Evolutionary conservation across 2,797 vertebrate genomes (phyloP), one percentile per base, ranked within the genome.

Genomic region (Bovichtus diacanthus): DNA sequence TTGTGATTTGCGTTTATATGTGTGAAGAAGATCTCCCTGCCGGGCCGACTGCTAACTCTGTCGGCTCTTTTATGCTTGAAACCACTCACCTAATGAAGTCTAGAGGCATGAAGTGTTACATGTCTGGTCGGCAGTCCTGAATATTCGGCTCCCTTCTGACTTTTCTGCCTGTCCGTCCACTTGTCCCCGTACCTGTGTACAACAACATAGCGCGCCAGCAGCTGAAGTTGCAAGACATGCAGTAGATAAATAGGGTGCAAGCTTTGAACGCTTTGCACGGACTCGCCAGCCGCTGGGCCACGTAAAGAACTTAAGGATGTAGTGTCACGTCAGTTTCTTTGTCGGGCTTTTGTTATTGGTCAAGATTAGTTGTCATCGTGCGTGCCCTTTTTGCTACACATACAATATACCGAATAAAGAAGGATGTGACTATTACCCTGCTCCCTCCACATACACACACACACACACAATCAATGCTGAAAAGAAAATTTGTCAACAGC

Each of bases 21-120:
- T 73, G 65, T 76, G 64, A 73, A 76, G 62, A 76, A 49, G 60
- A 65, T 63, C 65, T 55, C 66, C 23, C 49, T 36, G 16, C 73
- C 71, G 74, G 63, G n/a, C 67, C 29, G 10, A 18, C 27, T 13
- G 55, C 61, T 39, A n/a, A 58, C 63, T 70, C 31, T 58, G 49
- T 60, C 21, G 53, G 62, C 64, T 77, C 46, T 65, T 79, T 75
- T 62, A 84, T 53, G 83, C 77, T 85, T 84, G 70, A 82, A 86
- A 64, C 51, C 59, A 43, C 67, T 80, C 25, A 44, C 34, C 44
- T 60, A 70, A 76, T 34, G 75, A 78, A 59, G 71, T 71, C 64
- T 27, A 13, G 60, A 62, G 34, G 68, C 61, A 46, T 44, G 53
- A 80, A 49, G 51, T 31, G 43, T 78, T 38, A 29, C 59, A 51